Percentiles rank a stretch among this genome's conserved stretches.
These are phyloP conservation scores for Troides helena DNA, from an alignment of 2,888 invertebrate species.

Conservation along the genomic window DNA sequence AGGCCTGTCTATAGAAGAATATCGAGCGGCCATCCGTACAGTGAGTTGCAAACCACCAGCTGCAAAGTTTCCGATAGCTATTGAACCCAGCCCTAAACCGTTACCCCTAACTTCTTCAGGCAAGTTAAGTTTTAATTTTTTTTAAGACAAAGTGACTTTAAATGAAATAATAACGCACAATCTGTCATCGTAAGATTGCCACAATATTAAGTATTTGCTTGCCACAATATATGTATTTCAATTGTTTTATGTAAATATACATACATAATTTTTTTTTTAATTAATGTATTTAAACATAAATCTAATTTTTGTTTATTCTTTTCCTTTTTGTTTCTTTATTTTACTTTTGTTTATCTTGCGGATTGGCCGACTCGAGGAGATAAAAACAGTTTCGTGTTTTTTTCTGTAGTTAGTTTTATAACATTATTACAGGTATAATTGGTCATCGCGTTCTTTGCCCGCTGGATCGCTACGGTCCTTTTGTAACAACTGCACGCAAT, in stretches of 20 bases:
- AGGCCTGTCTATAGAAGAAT: constrained; percentile 66
- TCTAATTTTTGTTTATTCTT: no score
- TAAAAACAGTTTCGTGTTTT: not conserved
- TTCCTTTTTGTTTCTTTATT: no score
- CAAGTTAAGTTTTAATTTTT: constrained; percentile 33
- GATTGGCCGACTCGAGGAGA: not conserved
- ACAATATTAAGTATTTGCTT: no score
- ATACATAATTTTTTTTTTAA: no score
- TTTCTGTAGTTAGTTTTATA: not conserved
- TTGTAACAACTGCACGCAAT: constrained; percentile 61
- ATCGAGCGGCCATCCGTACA: constrained; percentile 57
- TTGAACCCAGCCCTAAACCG: constrained; percentile 62
- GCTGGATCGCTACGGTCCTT: constrained; percentile 62
- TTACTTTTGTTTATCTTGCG: no score
- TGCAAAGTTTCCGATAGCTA: constrained; percentile 52
- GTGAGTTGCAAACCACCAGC: constrained; percentile 60
- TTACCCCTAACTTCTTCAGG: constrained; percentile 66
- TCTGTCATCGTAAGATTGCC: no score
- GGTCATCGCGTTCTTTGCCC: constrained; percentile 64
- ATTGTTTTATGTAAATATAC: no score
- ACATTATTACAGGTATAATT: constrained; percentile 50
- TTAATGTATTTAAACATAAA: no score
- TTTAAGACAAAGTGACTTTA: not conserved
- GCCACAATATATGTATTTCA: no score
- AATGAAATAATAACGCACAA: no score